Evolutionary conservation across 2,797 vertebrate genomes (phyloP).

Genomic region (Chromobotia macracanthus): DNA sequence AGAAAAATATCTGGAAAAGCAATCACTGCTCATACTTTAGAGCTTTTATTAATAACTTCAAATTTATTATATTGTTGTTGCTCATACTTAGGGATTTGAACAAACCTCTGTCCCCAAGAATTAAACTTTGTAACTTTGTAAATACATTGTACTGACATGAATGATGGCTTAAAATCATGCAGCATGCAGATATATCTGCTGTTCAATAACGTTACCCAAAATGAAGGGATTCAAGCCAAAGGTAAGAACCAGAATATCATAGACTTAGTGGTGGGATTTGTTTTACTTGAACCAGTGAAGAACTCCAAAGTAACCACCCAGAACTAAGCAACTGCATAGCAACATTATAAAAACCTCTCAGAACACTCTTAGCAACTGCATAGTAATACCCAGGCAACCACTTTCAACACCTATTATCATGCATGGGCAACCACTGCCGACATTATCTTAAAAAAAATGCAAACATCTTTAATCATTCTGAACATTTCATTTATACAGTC

Average conservation of each 20-base stretch:
- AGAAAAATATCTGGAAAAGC: slow-evolving; percentile 27
- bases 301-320: background rate
- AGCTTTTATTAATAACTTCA: slow-evolving; percentile 29
- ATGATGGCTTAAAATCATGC: background rate
- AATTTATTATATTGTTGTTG: slow-evolving; percentile 10
- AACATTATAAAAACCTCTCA: background rate
- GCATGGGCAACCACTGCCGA: too few relatives aligned
- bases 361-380: too few relatives aligned
- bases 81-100: slow-evolving; percentile 23
- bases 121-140: slow-evolving; percentile 6
- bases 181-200: background rate
- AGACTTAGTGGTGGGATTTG: background rate
- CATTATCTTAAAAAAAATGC: too few relatives aligned
- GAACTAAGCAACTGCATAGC: background rate
- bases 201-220: too few relatives aligned
- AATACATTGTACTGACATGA: background rate
- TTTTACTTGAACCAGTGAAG: background rate
- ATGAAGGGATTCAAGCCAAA: background rate
- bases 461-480: too few relatives aligned
- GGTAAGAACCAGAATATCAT: background rate
- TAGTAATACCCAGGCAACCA: too few relatives aligned
- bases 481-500: too few relatives aligned
- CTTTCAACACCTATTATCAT: too few relatives aligned
- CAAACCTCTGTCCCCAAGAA: background rate
- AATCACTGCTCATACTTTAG: slow-evolving; percentile 5